Conservation (phyloP, 1,140 invertebrate genomes). For the Hylaeus volcanicus region DNA sequence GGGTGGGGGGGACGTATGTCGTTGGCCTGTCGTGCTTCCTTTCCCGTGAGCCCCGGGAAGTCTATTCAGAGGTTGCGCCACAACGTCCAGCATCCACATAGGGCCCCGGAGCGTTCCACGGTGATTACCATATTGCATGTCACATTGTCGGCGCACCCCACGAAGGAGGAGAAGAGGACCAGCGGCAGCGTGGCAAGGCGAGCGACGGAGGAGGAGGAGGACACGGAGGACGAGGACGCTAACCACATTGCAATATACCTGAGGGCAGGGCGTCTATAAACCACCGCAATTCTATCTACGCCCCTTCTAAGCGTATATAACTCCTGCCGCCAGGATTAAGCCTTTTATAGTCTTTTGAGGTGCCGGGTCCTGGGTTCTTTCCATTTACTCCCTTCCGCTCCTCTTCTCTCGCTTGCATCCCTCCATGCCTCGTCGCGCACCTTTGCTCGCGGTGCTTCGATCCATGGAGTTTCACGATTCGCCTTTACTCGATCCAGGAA, state of each 20-base stretch:
- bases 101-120: conserved; percentile 60
- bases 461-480: no score
- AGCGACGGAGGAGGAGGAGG: conserved; percentile 34
- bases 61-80: conserved; percentile 66
- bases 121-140: conserved; percentile 71
- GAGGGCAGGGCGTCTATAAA: conserved; percentile 68
- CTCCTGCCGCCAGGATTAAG: conserved; percentile 67
- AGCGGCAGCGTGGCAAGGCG: conserved; percentile 7
- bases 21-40: conserved; percentile 63
- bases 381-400: background rate
- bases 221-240: conserved; percentile 56
- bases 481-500: no score
- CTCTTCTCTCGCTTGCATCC: conserved; percentile 21
- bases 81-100: conserved; percentile 63
- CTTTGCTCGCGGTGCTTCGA: background rate
- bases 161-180: conserved; percentile 33
- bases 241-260: conserved; percentile 67
- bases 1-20: conserved; percentile 51
- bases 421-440: background rate
- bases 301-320: conserved; percentile 61
- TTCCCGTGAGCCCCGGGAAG: conserved; percentile 60
- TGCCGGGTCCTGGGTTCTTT: conserved; percentile 31
- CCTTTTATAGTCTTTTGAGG: conserved; percentile 66
- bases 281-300: conserved; percentile 71
- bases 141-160: conserved; percentile 67